Conservation (phyloP, 2,113 vertebrate genomes). For the Rhea americana region DNA sequence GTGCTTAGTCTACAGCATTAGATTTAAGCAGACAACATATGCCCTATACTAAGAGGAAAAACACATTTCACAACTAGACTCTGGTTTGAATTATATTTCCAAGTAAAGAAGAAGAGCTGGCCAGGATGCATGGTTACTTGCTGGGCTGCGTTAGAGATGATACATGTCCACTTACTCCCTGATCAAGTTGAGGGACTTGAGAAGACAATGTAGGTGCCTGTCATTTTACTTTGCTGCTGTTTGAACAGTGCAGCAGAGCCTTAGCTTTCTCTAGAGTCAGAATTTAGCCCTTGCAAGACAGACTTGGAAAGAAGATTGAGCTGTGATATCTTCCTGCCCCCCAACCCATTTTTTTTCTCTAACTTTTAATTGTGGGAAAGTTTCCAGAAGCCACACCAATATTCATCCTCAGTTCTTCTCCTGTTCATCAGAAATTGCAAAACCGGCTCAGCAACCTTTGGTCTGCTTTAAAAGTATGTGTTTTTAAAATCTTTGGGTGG, state of each 20-base stretch:
- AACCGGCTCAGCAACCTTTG: background rate
- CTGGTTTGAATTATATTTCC: background rate
- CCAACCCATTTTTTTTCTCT: background rate
- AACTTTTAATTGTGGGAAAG: background rate
- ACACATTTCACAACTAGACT: background rate
- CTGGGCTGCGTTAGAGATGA: background rate
- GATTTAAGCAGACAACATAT: background rate
- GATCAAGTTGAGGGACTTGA: background rate
- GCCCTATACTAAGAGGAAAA: background rate
- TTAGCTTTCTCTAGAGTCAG: background rate
- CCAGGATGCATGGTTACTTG: background rate
- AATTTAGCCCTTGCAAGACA: background rate
- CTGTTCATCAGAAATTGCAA: background rate
- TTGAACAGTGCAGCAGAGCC: background rate
- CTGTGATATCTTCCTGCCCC: background rate
- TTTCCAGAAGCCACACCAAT: background rate
- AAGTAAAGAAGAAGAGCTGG: background rate
- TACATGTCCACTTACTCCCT: background rate
- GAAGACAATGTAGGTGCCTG: background rate
- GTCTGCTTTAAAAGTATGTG: background rate
- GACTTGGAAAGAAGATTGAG: background rate
- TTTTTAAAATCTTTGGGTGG: background rate
- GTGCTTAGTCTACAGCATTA: background rate
- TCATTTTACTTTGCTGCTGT: background rate
- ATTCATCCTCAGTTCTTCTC: background rate